Evolutionary conservation across 2,888 invertebrate genomes (phyloP).

Genomic region (Tetragonula carbonaria): DNA sequence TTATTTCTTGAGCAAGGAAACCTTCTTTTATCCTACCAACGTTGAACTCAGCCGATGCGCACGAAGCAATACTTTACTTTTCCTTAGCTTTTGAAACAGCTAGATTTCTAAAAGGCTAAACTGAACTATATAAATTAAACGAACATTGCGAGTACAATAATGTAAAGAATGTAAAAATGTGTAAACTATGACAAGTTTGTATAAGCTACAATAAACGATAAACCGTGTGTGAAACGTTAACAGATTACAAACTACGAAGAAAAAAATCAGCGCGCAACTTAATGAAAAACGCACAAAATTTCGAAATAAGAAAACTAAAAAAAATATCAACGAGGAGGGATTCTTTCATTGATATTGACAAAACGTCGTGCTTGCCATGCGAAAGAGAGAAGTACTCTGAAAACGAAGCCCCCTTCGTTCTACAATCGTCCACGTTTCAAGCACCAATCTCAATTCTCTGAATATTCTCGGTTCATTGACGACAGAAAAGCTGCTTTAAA

Average conservation of each 20-base stretch:
- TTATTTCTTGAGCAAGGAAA: neutral
- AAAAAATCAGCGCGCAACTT: neutral
- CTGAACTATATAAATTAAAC: neutral
- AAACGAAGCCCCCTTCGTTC: neutral
- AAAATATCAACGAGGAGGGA: neutral
- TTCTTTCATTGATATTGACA: neutral
- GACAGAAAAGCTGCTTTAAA: neutral
- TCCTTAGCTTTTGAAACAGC: neutral
- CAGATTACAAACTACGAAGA: neutral
- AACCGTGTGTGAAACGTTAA: neutral
- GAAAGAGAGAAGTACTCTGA: neutral
- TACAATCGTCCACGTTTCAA: neutral
- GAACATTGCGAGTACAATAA: neutral
- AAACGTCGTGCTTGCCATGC: neutral
- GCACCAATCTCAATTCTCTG: neutral
- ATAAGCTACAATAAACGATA: too few species aligned
- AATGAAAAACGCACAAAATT: too few species aligned
- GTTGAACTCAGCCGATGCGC: too few species aligned
- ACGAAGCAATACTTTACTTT: neutral
- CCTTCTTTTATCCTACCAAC: neutral
- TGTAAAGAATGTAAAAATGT: neutral
- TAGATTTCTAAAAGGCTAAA: neutral
- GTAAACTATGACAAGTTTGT: too few species aligned
- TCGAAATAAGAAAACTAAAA: neutral
- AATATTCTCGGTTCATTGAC: slow-evolving; percentile 2